Conservation (phyloP, 2,113 vertebrate species). For the Psephotus haematonotus region DNA sequence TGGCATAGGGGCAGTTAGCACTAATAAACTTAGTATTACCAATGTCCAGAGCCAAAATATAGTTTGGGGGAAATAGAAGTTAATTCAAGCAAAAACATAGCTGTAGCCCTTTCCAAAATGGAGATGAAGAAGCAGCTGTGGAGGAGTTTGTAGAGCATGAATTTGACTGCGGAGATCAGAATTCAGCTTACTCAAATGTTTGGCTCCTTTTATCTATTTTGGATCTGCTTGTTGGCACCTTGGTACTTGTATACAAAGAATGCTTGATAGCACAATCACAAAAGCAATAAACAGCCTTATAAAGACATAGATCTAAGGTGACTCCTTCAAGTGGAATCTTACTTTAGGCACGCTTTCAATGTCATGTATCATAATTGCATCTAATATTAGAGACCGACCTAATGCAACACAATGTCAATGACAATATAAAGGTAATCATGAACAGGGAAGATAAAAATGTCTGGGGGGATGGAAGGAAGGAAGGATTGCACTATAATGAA, state of each 20-base stretch:
- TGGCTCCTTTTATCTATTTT: constrained; percentile 20
- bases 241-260: neutral
- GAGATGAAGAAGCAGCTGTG: neutral
- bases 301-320: constrained; percentile 27
- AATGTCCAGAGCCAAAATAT: neutral
- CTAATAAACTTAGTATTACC: neutral
- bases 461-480: neutral
- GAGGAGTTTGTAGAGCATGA: neutral
- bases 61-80: neutral
- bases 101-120: neutral
- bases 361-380: constrained; percentile 52
- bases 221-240: neutral
- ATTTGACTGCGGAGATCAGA: neutral
- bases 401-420: constrained; percentile 17
- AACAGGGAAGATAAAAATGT: neutral
- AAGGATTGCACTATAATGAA: neutral
- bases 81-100: neutral
- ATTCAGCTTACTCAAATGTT: neutral
- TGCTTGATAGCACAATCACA: constrained; percentile 37
- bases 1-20: neutral
- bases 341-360: neutral
- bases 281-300: constrained; percentile 46
- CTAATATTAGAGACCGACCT: constrained; percentile 58
- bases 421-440: constrained; percentile 34
- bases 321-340: constrained; percentile 24